Base-by-base conservation (phyloP, 2,113 vertebrate genomes). In the Apus apus region DNA sequence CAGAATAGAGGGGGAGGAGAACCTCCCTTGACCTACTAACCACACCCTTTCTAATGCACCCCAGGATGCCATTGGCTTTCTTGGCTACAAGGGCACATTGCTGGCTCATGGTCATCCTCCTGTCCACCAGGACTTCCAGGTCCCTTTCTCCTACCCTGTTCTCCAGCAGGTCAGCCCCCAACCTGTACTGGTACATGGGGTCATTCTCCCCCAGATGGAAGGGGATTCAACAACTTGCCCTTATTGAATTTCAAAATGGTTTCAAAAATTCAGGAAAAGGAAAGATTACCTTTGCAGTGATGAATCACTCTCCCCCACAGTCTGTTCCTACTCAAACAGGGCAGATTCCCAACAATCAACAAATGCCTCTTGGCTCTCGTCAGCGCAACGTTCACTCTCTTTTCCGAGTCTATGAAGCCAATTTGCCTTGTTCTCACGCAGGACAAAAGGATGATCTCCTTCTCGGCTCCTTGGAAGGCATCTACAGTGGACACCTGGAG, bases 401-500 rank as follows among this genome's bases (percentile, higher is more conserved):
- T 97, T 65, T 98, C 98, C 0, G 98, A 98, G 79, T 98, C 98
- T 61, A 98, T 98, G 95, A 98, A 98, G 10, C 98, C 98, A 4
- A 97, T 81, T 6, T 98, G 98, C 73, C 93, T 97, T 0, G 98
- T 98, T 80, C 98, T 97, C 11, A 98, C 98, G 8, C 98, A 98
- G 0, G 98, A 98, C 87, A 98, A 76, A 70, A 98, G 72, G 8
- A 98, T 56, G 15, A 98, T 76, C 77, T 98, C 98, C 90, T 98
- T 98, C 82, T 98, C 98, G 0, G 98, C 98, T 7, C 98, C 98
- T 38, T 98, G 98, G 85, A 98, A 98, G 0, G 98, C 98, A 2
- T 98, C 98, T 5, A 98, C 98, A 0, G 98, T 98, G 79, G 98
- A 98, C 67, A 98, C 98, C 75, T 98, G 98, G 48, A 98, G 95